Conservation (phyloP, 2,113 vertebrate genomes). For the Pseudorectes ferrugineus region DNA sequence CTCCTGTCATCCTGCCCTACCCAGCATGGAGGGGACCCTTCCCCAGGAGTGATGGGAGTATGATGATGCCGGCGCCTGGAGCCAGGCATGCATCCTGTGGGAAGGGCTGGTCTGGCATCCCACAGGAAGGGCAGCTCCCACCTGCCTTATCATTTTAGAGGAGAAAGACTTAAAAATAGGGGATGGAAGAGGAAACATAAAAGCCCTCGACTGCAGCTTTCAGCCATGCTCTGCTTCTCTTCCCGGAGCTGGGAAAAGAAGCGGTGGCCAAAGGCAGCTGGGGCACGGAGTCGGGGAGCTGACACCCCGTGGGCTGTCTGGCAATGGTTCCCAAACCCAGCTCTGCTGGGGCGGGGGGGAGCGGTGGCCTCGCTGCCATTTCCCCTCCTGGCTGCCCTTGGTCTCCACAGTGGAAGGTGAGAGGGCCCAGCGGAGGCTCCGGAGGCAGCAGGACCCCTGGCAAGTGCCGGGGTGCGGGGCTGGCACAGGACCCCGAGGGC, state of each 20-base stretch:
- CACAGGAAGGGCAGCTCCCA: not conserved
- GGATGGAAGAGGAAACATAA: not conserved
- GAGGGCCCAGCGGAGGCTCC: not conserved
- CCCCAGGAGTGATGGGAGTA: not conserved
- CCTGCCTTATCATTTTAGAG: not conserved
- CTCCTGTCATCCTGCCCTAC: not conserved
- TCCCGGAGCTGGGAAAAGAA: not conserved
- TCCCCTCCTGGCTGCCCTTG: not conserved
- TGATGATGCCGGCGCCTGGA: accelerated
- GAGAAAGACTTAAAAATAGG: not conserved
- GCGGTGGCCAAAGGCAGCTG: not conserved
- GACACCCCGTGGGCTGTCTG: not conserved
- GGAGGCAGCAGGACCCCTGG: not conserved
- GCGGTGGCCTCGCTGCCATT: not conserved
- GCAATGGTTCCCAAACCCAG: not conserved
- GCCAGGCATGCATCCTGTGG: not conserved
- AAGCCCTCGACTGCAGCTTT: not conserved
- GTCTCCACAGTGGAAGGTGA: not conserved
- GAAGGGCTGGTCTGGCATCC: not conserved
- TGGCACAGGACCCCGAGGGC: not conserved
- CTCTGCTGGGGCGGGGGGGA: not conserved
- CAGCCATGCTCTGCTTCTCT: not conserved
- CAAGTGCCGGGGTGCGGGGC: accelerated
- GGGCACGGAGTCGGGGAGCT: accelerated
- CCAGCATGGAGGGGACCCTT: accelerated